These are phyloP conservation scores for Pseudococcus viburni DNA, from an alignment of 2,888 invertebrate genomes.

Conservation along the genomic window DNA sequence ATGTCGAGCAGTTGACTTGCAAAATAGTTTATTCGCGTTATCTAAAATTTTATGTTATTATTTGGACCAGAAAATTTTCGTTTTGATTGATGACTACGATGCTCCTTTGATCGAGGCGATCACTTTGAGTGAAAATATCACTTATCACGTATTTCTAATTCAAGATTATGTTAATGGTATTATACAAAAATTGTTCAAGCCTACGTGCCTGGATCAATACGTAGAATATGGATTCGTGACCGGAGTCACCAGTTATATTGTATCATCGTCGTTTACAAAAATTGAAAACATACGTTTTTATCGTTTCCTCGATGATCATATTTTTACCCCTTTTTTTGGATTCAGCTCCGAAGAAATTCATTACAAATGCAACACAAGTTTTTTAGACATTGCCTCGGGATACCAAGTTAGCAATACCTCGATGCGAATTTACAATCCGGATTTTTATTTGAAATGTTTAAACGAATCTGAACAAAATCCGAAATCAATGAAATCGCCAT, in stretches of 20 bases:
- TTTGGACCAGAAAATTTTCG: neutral
- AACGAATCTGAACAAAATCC: neutral
- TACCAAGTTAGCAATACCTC: neutral
- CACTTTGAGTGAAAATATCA: neutral
- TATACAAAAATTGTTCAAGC: neutral
- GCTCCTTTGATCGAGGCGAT: neutral
- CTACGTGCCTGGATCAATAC: neutral
- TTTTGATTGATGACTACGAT: constrained; percentile 20
- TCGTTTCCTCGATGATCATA: constrained; percentile 16
- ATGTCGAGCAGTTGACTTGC: neutral
- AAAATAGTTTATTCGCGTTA: constrained; percentile 20
- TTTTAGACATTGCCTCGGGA: neutral
- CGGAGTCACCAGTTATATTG: neutral
- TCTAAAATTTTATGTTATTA: constrained; percentile 16
- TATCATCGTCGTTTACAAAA: neutral
- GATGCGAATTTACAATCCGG: neutral
- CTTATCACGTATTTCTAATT: neutral
- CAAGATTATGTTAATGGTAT: constrained; percentile 12
- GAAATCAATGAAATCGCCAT: neutral
- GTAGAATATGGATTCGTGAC: neutral
- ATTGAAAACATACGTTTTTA: neutral
- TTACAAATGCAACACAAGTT: neutral
- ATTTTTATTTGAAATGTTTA: neutral
- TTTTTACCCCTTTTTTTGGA: constrained; percentile 3
- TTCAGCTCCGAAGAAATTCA: neutral